Evolutionary conservation across 2,888 invertebrate genomes (phyloP), one percentile per base, ranked within the genome.

Genomic region (Nemoura dubitans): DNA sequence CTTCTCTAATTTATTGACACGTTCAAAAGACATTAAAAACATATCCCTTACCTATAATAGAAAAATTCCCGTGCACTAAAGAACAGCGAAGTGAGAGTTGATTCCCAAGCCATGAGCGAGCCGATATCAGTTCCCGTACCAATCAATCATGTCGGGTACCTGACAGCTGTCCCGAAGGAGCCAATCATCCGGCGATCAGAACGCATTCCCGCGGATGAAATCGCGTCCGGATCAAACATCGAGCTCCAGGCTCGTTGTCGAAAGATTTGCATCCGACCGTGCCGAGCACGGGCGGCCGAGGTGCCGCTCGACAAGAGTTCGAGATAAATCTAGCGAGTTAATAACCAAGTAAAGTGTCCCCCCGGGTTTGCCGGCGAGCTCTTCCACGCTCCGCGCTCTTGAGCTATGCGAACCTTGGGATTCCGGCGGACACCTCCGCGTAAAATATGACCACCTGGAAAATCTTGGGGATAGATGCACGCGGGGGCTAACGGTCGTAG

Each of bases 341-440:
- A 83, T 83, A 42, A 83, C 83, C 83, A 26, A 83, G 83, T 42
- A 83, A 81, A 42, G 83, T 42, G 29, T 42, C 30, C 83, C 83
- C 83, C 25, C 42, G 26, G 42, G 81, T 27, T 36, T 83, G 30
- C 21, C 36, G 82, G 29, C 29, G 3, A n/a, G 83, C 30, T 36
- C n/a, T n/a, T n/a, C 10, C 36, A 36, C 36, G 36, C 36, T 36
- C 36, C 5, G 36, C 10, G 36, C 36, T 36, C 36, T 36, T 29
- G 29, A 81, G 30, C 28, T 27, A 81, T 81, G 81, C 28, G 59
- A 59, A 59, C 59, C 59, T 2, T 21, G 59, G 59, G 59, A 59
- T 59, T 59, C 59, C 59, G 21, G 6, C 78, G 78, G 78, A 78
- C 78, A 78, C 78, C 78, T 78, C 78, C 7, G 26, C 10, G 78